Percentiles rank a stretch among this genome's conserved stretches.
phyloP scores from a whole-genome alignment of 2,888 invertebrate genomes.

The Sinohyriopsis cumingii region DNA sequence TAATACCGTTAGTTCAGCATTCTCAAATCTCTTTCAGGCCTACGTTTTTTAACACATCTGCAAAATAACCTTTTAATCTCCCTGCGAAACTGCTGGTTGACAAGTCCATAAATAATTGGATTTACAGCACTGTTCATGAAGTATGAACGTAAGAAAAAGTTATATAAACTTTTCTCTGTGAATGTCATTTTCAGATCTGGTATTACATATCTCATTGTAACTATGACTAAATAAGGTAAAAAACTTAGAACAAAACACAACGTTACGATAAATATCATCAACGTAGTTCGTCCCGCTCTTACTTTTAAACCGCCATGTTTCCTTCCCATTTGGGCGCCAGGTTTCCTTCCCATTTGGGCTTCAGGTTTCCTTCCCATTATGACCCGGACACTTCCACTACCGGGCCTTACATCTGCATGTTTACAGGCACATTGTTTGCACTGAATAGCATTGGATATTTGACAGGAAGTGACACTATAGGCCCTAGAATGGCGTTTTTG shows the following conservation, averaged over 20 bases:
- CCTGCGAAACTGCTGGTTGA: conserved; percentile 32
- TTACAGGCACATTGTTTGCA: no score
- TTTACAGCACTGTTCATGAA: conserved; percentile 47
- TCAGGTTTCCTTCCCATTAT: no score
- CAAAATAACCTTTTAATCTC: conserved; percentile 17
- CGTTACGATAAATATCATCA: conserved; percentile 49
- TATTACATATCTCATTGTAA: conserved; percentile 33
- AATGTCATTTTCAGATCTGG: conserved; percentile 20
- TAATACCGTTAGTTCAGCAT: no score
- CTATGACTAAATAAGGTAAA: conserved; percentile 46
- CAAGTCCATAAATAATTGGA: conserved; percentile 46
- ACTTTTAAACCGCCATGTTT: conserved; percentile 33
- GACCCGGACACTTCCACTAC: no score
- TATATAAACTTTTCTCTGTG: conserved; percentile 33
- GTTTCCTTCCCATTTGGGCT: no score
- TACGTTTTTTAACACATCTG: no score
- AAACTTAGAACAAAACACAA: conserved; percentile 46
- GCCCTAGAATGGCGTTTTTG: no score
- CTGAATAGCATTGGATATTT: no score
- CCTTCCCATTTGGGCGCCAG: no score
- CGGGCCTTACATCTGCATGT: no score
- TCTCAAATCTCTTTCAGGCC: no score
- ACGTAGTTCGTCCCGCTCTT: conserved; percentile 40
- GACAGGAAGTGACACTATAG: no score
- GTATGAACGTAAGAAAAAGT: conserved; percentile 45